These are phyloP conservation scores for Microdon myrmicae DNA, from an alignment of 2,888 invertebrate genomes.

Conservation along the genomic window DNA sequence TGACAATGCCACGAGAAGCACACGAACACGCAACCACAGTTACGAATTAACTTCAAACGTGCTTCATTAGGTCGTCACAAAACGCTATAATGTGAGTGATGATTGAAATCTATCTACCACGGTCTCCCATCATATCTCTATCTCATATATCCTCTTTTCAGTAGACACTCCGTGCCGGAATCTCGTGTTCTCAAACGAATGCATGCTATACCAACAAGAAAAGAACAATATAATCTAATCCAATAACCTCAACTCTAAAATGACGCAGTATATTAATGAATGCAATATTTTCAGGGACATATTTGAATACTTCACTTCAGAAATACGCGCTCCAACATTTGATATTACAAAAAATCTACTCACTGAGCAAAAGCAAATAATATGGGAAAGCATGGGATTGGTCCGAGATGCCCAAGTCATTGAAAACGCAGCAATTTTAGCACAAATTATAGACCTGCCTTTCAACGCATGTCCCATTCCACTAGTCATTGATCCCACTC, in stretches of 20 bases:
- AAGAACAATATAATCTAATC: background rate
- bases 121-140: too few relatives aligned
- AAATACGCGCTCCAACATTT: conserved; percentile 58
- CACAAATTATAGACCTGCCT: conserved; percentile 62
- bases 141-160: too few relatives aligned
- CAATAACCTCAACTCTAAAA: background rate
- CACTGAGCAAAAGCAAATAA: conserved; percentile 68
- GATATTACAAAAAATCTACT: conserved; percentile 60
- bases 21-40: too few relatives aligned
- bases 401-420: conserved; percentile 65
- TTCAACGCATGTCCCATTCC: conserved; percentile 70
- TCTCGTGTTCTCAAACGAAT: too few relatives aligned
- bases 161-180: too few relatives aligned
- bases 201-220: too few relatives aligned
- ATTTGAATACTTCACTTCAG: conserved; percentile 56
- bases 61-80: too few relatives aligned
- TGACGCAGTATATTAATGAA: background rate
- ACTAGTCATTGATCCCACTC: conserved; percentile 89
- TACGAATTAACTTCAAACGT: too few relatives aligned
- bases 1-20: too few relatives aligned
- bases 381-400: conserved; percentile 67
- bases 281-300: conserved; percentile 32
- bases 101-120: too few relatives aligned
- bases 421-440: conserved; percentile 64
- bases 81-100: too few relatives aligned